Evolutionary conservation across 2,888 invertebrate species (phyloP), one percentile per base, ranked within the genome.

Genomic region (Amphipyra tragopoginis): DNA sequence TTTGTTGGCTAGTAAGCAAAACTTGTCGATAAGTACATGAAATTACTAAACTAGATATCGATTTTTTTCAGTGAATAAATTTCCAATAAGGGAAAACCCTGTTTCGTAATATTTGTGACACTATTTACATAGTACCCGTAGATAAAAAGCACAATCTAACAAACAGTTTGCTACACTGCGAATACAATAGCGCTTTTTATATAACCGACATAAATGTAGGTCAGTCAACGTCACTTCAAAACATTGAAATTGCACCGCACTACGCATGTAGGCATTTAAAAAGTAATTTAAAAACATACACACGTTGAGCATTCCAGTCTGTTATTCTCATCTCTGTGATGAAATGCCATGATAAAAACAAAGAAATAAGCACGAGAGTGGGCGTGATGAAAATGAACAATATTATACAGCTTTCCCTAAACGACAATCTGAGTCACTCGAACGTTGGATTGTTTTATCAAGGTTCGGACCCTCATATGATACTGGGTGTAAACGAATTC

Each of bases 251-350:
- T 36, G 33, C 56, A 44, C 21, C 39, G 38, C 48, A 50, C 26
- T 33, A 40, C 45, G 13, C 52, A 49, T 49, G 52, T 44, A 49
- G 49, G 43, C 40, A 43, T 56, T 59, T 44, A 65, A 56, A 70
- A 71, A 65, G 59, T 65, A 65, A 71, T 65, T 49, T 71, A 47
- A 63, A 71, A 58, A 65, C 21, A 9, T 44, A 52, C 33, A 49
- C 14, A 47, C 42, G 29, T 5, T 29, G 29, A 29, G 7, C 54
- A 65, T 55, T 57, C 38, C 44, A 40, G 60, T 69, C 51, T 64
- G 58, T 54, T 48, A 48, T 54, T 38, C 21, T 49, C 29, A 50
- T 50, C 39, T 39, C 53, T 52, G 52, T 70, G 71, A 55, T 69
- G 51, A 55, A 51, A 55, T 45, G 71, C 59, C 59, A 55, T 55